Evolutionary conservation across 2,888 invertebrate genomes (phyloP), one percentile per base, ranked within the genome.

Genomic region (Strigamia crassipes): DNA sequence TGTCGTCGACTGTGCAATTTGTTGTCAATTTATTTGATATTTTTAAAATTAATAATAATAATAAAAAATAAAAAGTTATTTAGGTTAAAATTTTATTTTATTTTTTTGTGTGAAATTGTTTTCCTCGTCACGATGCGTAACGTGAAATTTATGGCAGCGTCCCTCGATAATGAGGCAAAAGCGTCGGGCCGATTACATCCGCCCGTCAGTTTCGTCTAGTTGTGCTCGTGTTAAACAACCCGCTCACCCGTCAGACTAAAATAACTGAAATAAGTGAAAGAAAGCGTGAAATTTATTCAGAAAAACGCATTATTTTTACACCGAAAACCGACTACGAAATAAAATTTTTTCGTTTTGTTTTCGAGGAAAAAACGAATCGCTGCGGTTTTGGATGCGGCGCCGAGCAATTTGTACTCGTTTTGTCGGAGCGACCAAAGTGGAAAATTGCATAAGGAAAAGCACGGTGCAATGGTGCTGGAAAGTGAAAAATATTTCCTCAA

Each of bases 381-480:
- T 38, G 46, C 46, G 15, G n/a, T n/a, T 46, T n/a, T n/a, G 46
- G 5, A n/a, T 46, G 12, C 12, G 46, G 46, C 12, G 46, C n/a
- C 46, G 46, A 46, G 23, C 61, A 66, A 66, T 66, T 66, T 66
- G 61, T 66, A 23, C 21, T 51, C 61, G 61, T 66, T 66, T 66
- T 66, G 61, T 66, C 61, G 61, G 61, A 66, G n/a, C 61, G 61
- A n/a, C 61, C 23, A 66, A 66, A 66, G 61, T 66, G 61, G 61
- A 66, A 66, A 66, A 66, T 66, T 21, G 61, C 1, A 21, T 66
- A 18, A 66, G 61, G 61, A 66, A 66, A 66, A 66, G 23, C 61
- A 66, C 61, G 61, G 21, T 66, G 61, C 61, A 66, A n/a, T 66
- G 61, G 61, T 66, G 61, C 23, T 66, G 61, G 46, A n/a, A 10